Evolutionary conservation across 1,140 invertebrate species (phyloP), one percentile per base, ranked within the genome.

Genomic region (Mylabris phalerata): DNA sequence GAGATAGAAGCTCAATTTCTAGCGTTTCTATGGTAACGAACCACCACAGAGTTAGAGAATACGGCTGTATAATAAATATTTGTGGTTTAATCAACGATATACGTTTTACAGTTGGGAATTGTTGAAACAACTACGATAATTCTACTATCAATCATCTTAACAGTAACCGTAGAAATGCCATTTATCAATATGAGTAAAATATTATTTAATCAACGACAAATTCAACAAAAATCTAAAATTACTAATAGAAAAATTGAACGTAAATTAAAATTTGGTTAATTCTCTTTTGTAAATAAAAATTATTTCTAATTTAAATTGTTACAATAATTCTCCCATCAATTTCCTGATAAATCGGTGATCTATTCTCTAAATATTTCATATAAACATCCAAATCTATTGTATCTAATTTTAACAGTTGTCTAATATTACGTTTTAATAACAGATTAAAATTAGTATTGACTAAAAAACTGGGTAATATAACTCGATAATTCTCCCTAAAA

Each of bases 381-480:
- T 73, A 56, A 45, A 55, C 48, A 38, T 55, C 51, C 7, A 55
- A 32, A 25, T 60, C 59, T 3, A 38, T 13, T 40, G 26, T 19
- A 3, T 52, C 59, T 46, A 44, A 24, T 45, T 7, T 9, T 32
- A 27, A 39, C 19, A 48, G 47, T 55, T 41, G n/a, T 51, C 11
- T 46, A 38, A 46, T 55, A 54, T 19, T 32, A 32, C 32, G 32
- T 41, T 41, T 27, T 49, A 64, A 51, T 32, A 80, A 78, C 55
- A 72, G 63, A 62, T 70, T 82, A 63, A 88, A 85, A 11, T 86
- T 86, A 3, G 85, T 85, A 3, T 75, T 72, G 1, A 82, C 77
- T 9, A 89, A 71, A 63, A 84, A 89, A 57, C 75, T 76, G 43
- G 79, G 75, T 41, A 82, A 75, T 1, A 82, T 71, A 1, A 89